A percentile compares a stretch with the other conserved stretches of the same genome.
phyloP scores from a whole-genome alignment of 2,797 vertebrate genomes.

The Phoebastria nigripes region DNA sequence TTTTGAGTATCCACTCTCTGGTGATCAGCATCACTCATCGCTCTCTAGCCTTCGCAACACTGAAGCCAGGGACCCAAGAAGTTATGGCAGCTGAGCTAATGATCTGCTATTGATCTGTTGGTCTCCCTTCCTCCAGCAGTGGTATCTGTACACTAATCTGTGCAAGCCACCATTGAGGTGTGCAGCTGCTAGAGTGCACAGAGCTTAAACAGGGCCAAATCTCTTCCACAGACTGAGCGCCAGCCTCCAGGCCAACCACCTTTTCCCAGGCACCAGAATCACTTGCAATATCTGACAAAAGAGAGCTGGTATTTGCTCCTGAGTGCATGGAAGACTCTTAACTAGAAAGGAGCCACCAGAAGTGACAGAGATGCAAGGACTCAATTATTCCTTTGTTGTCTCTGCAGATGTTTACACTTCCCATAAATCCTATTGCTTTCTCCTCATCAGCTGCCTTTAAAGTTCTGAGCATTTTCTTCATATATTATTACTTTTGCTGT shows the following conservation, averaged over 20 bases:
- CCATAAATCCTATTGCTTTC: constrained; percentile 75
- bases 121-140: neutral
- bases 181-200: neutral
- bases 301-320: neutral
- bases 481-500: constrained; percentile 74
- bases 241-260: neutral
- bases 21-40: neutral
- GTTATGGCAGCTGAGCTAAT: neutral
- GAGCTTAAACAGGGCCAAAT: neutral
- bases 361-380: constrained; percentile 44
- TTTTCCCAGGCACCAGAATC: neutral
- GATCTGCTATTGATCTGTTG: neutral
- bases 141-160: neutral
- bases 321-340: neutral
- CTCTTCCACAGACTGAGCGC: neutral
- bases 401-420: constrained; percentile 72
- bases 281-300: neutral
- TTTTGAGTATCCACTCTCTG: neutral
- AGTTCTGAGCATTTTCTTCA: constrained; percentile 66
- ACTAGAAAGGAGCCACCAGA: constrained; percentile 13
- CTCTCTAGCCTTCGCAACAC: neutral
- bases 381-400: constrained; percentile 75
- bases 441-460: constrained; percentile 56
- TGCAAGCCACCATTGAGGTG: neutral
- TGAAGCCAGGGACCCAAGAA: neutral